Percentiles rank a stretch among this genome's conserved stretches.
Evolutionary conservation across 2,113 vertebrate species (phyloP).

Genomic region (Mesoclemmys tuberculata): DNA sequence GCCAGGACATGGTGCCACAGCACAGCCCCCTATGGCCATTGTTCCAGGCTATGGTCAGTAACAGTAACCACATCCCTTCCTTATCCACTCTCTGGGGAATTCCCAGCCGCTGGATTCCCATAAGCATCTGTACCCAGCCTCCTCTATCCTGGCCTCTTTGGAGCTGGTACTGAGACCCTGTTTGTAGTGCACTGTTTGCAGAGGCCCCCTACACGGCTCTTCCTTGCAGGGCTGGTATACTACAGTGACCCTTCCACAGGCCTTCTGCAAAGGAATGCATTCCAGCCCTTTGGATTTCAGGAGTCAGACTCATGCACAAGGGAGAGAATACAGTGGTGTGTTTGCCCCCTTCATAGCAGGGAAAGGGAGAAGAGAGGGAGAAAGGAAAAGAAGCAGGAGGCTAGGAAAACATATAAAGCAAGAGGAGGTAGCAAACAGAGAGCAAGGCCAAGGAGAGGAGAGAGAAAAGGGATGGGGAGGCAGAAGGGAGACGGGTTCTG

Average conservation of each 20-base stretch:
- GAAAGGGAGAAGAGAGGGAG: neutral
- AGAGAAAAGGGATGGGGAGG: neutral
- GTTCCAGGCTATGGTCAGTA: neutral
- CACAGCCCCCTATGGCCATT: neutral
- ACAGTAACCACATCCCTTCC: neutral
- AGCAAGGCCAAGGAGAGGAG: neutral
- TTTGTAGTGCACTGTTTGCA: neutral
- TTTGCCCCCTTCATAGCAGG: neutral
- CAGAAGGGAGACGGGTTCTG: neutral
- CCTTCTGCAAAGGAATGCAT: neutral
- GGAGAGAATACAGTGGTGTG: neutral
- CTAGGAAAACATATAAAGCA: slow-evolving; percentile 7
- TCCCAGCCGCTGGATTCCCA: neutral
- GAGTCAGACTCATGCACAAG: neutral
- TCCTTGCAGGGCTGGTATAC: neutral
- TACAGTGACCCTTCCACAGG: neutral
- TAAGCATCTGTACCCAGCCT: neutral
- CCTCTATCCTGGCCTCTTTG: neutral
- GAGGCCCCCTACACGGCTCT: neutral
- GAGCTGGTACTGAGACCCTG: neutral
- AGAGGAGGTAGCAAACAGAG: neutral
- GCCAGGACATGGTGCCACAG: neutral
- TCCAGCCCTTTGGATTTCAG: no score
- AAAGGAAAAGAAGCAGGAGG: neutral
- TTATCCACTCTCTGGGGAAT: neutral